Evolutionary conservation across 2,888 invertebrate species (phyloP).

Genomic region (Dorcus parallelipipedus): DNA sequence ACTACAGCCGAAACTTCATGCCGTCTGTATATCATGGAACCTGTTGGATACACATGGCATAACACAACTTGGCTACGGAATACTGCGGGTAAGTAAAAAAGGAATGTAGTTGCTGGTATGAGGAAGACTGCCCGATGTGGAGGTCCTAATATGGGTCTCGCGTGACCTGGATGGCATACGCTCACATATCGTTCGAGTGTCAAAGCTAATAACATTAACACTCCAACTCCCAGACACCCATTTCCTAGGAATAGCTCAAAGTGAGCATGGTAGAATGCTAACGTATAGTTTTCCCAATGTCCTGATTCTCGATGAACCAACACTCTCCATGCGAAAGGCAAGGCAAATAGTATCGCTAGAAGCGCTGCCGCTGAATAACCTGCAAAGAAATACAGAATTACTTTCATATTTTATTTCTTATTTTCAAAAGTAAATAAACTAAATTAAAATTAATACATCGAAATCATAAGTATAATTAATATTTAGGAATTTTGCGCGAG

Average conservation of each 20-base stretch:
- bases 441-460: too few relatives aligned
- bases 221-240: slow-evolving; percentile 70
- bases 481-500: too few relatives aligned
- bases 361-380: slow-evolving; percentile 77
- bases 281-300: slow-evolving; percentile 60
- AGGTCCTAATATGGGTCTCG: slow-evolving; percentile 62
- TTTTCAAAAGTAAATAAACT: too few relatives aligned
- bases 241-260: slow-evolving; percentile 70
- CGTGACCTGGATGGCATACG: slow-evolving; percentile 69
- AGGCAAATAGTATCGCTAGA: slow-evolving; percentile 66
- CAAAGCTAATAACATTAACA: slow-evolving; percentile 70
- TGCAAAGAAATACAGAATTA: slow-evolving; percentile 39
- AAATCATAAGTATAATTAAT: too few relatives aligned
- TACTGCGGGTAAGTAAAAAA: slow-evolving; percentile 66
- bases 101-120: slow-evolving; percentile 62
- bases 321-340: slow-evolving; percentile 65
- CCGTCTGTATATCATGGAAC: slow-evolving; percentile 56
- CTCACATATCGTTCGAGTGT: slow-evolving; percentile 73
- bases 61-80: slow-evolving; percentile 60
- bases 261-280: slow-evolving; percentile 68
- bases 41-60: slow-evolving; percentile 51
- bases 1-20: slow-evolving; percentile 41
- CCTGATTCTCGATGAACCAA: slow-evolving; percentile 63
- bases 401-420: too few relatives aligned
- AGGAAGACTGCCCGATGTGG: slow-evolving; percentile 63